Percentiles rank a stretch among this genome's conserved stretches.
Evolutionary conservation across 1,140 invertebrate genomes (phyloP).

Genomic region (Macrobrachium nipponense): DNA sequence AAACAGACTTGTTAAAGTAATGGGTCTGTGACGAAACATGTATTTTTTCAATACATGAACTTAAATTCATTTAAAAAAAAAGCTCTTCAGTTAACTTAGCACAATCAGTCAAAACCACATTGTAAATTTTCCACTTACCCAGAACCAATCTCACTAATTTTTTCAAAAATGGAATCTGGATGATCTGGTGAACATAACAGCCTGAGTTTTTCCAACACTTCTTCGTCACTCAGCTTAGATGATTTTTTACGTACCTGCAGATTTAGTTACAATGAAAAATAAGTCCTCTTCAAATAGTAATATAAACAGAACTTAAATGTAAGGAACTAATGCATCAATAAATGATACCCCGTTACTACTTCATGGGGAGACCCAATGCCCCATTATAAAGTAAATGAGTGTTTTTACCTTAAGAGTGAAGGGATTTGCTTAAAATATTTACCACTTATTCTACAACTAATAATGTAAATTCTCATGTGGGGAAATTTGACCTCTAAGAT

Average conservation of each 20-base stretch:
- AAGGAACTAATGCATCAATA: neutral
- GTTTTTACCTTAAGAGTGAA: too few species aligned
- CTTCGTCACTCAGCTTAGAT: conserved; percentile 79
- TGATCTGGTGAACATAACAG: conserved; percentile 82
- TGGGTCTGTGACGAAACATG: too few species aligned
- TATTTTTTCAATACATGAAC: too few species aligned
- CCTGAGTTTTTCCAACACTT: conserved; percentile 86
- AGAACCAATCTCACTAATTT: conserved; percentile 88
- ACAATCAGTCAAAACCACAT: conserved; percentile 27
- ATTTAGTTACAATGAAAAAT: conserved; percentile 68
- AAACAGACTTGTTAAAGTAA: neutral
- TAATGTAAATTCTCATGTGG: too few species aligned
- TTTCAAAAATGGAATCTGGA: conserved; percentile 83
- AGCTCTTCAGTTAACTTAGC: neutral
- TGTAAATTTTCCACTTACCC: conserved; percentile 69
- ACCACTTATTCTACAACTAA: too few species aligned
- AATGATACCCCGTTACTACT: too few species aligned
- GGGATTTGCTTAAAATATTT: too few species aligned
- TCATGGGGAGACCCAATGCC: too few species aligned
- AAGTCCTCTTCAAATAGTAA: neutral
- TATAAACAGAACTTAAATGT: neutral
- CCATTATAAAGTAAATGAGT: too few species aligned
- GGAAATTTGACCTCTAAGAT: too few species aligned
- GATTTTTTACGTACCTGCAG: conserved; percentile 67
- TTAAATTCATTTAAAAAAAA: conserved; percentile 10